Base-by-base conservation (phyloP, 2,797 vertebrate species). In the Siniperca scherzeri region DNA sequence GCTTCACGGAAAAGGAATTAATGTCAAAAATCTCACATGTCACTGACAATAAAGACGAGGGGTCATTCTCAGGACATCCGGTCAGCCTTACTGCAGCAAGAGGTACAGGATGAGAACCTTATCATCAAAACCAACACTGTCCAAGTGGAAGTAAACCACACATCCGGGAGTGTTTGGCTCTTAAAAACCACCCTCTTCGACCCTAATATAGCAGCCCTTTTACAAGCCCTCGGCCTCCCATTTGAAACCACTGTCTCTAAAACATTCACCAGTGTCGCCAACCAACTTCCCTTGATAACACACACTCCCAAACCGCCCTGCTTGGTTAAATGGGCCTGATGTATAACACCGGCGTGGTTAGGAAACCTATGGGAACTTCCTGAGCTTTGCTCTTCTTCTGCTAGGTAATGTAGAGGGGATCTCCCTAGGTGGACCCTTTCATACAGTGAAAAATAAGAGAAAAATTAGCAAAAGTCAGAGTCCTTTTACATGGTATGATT, bases 141-240 rank as follows among this genome's bases (percentile, higher is more conserved):
- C 55, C 36, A 10, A 80, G 25, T 46, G 56, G 60, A 79, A 67
- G 44, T 22, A 1, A 70, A 86, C 84, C 85, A 82, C 87, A 90
- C 69, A 87, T 84, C 82, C 71, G 69, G 70, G 30, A 53, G 56
- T 50, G 48, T 84, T 68, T 27, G 52, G 83, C 91, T 93, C 73
- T 94, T 94, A 93, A 84, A 93, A 94, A 83, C 91, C 90, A 87
- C 74, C 14, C 36, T 64, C 17, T 44, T 44, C 0, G 2, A 81
- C 36, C 64, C 70, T 33, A 66, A 67, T 60, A 70, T 52, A 78
- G 70, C 74, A 62, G 44, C 67, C 65, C 82, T 87, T 91, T 91
- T 74, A 91, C 81, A 86, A 90, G 94, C 92, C 92, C 19, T 65
- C 33, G 2, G 61, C 53, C 53, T 67, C 27, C 38, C 0, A 11